Evolutionary conservation across 2,113 vertebrate genomes (phyloP).

Genomic region (Pollimyrus isidori): DNA sequence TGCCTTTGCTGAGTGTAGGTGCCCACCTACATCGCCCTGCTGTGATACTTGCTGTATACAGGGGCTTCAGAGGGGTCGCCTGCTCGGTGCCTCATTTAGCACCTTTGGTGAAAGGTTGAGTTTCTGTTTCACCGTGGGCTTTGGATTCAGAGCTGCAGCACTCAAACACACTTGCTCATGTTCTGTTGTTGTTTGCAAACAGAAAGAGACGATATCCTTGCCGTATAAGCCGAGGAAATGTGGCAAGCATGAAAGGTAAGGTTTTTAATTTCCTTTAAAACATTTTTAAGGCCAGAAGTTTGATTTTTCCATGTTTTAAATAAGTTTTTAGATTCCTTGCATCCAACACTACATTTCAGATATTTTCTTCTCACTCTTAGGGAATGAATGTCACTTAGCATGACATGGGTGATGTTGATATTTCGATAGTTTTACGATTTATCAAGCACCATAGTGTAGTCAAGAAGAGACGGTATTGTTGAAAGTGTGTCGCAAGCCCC

Average conservation of each 20-base stretch:
- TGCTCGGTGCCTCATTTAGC: not conserved
- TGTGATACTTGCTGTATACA: not conserved
- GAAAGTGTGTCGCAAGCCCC: not conserved
- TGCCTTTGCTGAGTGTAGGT: not conserved
- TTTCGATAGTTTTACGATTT: not conserved
- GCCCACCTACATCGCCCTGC: not conserved
- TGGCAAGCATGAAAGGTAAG: conserved; percentile 26
- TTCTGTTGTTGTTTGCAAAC: conserved; percentile 27
- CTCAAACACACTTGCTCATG: not conserved
- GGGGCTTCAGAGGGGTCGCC: not conserved
- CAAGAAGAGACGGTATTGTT: not conserved
- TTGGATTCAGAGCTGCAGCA: not conserved
- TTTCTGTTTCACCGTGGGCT: not conserved
- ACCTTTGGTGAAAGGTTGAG: not conserved
- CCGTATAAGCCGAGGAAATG: conserved; percentile 41
- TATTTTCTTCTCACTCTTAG: not conserved
- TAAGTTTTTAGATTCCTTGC: not conserved
- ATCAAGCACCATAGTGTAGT: not conserved
- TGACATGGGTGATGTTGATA: not conserved
- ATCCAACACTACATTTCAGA: not conserved
- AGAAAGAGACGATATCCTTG: conserved; percentile 60
- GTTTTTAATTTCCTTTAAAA: not conserved
- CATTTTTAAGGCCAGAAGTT: not conserved
- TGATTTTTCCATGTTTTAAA: not conserved
- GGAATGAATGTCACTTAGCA: not conserved